Conservation (phyloP, 2,888 invertebrate species). For the Ferdinandea cuprea region DNA sequence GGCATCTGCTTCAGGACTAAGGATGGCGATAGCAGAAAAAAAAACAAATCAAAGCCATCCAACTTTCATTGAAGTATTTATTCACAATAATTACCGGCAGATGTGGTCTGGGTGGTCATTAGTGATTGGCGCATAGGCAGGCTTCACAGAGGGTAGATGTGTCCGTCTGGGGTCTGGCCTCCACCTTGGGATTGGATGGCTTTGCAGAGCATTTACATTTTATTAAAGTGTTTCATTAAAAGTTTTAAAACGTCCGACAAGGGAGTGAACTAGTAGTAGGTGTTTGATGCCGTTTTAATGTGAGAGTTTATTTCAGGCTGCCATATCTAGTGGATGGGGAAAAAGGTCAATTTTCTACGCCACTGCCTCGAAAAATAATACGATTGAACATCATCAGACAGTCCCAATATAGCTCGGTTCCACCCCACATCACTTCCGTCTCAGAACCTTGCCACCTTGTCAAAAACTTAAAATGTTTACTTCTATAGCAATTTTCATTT, state of each 20-base stretch:
- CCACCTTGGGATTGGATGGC: not conserved
- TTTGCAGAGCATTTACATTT: constrained; percentile 26
- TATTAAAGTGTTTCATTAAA: constrained; percentile 26
- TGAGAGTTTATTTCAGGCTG: too few species aligned
- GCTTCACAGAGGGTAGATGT: not conserved
- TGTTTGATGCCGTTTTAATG: not conserved
- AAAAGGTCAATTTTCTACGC: too few species aligned
- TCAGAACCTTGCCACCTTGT: too few species aligned
- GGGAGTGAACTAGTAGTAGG: not conserved
- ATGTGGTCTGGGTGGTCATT: constrained; percentile 72
- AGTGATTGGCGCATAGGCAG: constrained; percentile 37
- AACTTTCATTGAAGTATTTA: constrained; percentile 59
- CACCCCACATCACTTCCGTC: too few species aligned
- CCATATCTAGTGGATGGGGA: too few species aligned
- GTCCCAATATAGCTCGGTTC: too few species aligned
- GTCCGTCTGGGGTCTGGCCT: constrained; percentile 41
- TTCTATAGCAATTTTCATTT: too few species aligned
- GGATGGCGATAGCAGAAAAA: constrained; percentile 13
- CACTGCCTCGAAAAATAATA: too few species aligned
- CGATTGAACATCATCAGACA: too few species aligned
- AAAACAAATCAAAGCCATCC: constrained; percentile 29
- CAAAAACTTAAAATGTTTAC: too few species aligned
- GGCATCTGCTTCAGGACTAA: constrained; percentile 1
- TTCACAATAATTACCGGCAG: constrained; percentile 74
- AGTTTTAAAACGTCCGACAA: not conserved